These are phyloP conservation scores for Acronicta aceris DNA, from an alignment of 2,888 invertebrate species.

Conservation along the genomic window DNA sequence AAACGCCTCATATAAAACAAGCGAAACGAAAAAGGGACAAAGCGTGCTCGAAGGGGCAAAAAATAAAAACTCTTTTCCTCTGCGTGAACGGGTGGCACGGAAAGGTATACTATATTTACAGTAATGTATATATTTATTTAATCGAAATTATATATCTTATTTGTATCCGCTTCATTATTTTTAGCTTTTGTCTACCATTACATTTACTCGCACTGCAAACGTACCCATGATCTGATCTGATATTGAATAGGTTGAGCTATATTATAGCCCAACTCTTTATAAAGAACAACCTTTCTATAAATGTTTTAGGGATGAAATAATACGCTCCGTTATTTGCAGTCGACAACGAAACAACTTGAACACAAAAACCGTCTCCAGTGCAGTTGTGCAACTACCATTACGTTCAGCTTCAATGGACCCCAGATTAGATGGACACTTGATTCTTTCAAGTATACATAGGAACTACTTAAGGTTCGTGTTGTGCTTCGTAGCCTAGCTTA, in stretches of 20 bases:
- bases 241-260: no score
- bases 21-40: constrained; percentile 81
- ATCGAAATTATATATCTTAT: no score
- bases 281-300: background rate
- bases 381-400: constrained; percentile 15
- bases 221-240: background rate
- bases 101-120: constrained; percentile 49
- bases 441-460: constrained; percentile 10
- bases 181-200: constrained; percentile 5
- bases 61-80: constrained; percentile 70
- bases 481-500: background rate
- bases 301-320: constrained; percentile 1
- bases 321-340: constrained; percentile 1
- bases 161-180: background rate
- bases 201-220: background rate
- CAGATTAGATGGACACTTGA: constrained; percentile 18
- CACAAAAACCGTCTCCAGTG: constrained; percentile 10
- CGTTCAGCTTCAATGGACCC: constrained; percentile 16
- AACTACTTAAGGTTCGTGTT: constrained; percentile 6
- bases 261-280: no score
- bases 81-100: constrained; percentile 54
- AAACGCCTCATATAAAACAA: constrained; percentile 84
- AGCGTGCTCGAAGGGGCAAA: constrained; percentile 71
- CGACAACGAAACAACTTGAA: constrained; percentile 2
- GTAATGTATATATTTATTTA: constrained; percentile 52